Conservation (phyloP, 2,113 vertebrate species). For the Varanus komodoensis region DNA sequence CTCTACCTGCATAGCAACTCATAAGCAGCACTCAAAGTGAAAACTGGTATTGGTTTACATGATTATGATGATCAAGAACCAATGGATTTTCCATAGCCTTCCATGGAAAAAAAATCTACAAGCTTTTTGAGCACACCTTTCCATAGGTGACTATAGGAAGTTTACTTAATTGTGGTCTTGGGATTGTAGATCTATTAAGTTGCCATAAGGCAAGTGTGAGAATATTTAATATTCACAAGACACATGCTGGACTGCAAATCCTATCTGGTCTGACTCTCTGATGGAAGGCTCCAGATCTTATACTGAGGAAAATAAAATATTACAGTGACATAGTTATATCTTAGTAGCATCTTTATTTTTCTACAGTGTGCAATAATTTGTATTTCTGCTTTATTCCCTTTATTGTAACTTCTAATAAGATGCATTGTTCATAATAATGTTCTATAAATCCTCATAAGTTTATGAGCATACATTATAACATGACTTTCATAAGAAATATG, state of each 20-base stretch:
- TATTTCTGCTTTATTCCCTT: neutral
- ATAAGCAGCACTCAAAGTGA: neutral
- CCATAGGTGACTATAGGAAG: neutral
- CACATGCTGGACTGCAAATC: neutral
- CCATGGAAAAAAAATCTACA: neutral
- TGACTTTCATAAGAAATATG: neutral
- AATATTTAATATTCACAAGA: conserved; percentile 56
- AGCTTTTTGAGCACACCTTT: neutral
- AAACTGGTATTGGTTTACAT: neutral
- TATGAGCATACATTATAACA: neutral
- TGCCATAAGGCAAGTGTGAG: conserved; percentile 54
- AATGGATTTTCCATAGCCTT: neutral
- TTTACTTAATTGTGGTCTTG: neutral
- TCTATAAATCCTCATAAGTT: neutral
- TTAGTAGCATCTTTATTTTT: neutral
- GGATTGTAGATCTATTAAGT: conserved; percentile 40
- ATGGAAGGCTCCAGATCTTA: neutral
- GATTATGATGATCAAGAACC: neutral
- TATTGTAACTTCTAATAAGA: rapidly evolving
- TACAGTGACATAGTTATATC: neutral
- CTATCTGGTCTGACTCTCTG: neutral
- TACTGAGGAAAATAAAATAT: neutral
- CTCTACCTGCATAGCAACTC: neutral
- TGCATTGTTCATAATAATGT: neutral
- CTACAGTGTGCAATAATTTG: neutral